Base-by-base conservation (phyloP, 2,888 invertebrate genomes). In the Callyntrura sp. region DNA sequence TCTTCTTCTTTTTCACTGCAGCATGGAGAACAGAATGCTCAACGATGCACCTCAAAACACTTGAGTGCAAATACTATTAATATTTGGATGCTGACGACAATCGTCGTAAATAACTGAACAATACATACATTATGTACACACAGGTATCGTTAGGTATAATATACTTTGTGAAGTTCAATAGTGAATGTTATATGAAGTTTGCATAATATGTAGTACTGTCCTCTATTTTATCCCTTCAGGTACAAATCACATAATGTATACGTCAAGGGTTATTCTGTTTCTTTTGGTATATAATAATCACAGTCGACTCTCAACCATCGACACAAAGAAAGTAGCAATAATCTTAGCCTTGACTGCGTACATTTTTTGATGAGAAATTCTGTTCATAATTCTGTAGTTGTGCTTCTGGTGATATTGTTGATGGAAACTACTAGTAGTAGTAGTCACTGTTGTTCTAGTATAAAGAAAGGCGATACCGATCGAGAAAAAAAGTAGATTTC, bases 191-290 rank as follows among this genome's bases (percentile, higher is more conserved):
- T 62, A 65, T 28, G 28, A 14, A 28, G 28, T 68, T 43, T 17
- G 1, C n/a, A n/a, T 23, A 51, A 28, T 76, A 51, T 76, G 8
- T 12, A 55, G n/a, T 35, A n/a, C 55, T 35, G 17, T 1, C 55
- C n/a, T 76, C 25, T 73, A 73, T 9, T 23, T 25, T 78, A 78
- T 78, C 55, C 78, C 55, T 78, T 78, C 78, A 78, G 78, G 78
- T 78, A 78, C 78, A 35, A 28, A 78, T 78, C 78, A 78, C 78
- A 78, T 78, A 55, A 20, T 78, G 55, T 78, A 55, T 78, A 35
- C 78, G 51, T 76, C 23, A 68, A 68, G n/a, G n/a, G n/a, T 43
- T 73, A 6, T 73, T 43, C 45, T 73, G 14, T 70, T n/a, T 70
- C 17, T 3, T 68, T n/a, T 68, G 35, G 51, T 78, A 78, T 55